Evolutionary conservation across 1,140 invertebrate genomes (phyloP), one percentile per base, ranked within the genome.

Genomic region (Berghia stephanieae): DNA sequence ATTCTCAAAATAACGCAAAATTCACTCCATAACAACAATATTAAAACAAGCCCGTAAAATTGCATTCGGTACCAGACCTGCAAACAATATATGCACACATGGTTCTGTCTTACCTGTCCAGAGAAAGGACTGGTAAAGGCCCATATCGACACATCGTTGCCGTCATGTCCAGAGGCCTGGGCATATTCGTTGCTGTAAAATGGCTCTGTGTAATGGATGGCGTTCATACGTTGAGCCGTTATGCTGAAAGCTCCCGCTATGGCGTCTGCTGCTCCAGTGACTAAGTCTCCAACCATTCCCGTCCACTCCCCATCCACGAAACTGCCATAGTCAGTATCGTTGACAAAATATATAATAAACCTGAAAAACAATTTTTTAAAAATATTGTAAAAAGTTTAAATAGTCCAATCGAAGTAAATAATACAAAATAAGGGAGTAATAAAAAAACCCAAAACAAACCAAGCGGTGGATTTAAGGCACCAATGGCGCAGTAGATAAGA

Each of bases 111-210:
- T 18, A 97, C 90, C 83, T 95, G 94, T 3, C 46, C 69, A 38
- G 94, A 95, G 88, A 98, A 97, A 2, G 96, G 96, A 74, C 95
- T 92, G 38, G 97, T 91, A 87, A 98, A 97, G 38, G 95, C 95
- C 78, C 95, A 90, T 42, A 97, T 88, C 0, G 95, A 94, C 79
- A 96, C 95, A 82, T 95, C 94, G 0, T 93, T 92, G 73, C 93
- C 82, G 34, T 83, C 80, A 42, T 81, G 80, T 4, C 77, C 75
- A 8, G 86, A 79, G 10, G 88, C 79, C 79, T 88, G 83, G 3
- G 83, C 82, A 94, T 94, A 63, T 93, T 93, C 3, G 93, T 95
- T 94, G 78, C 95, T 94, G 49, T 96, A 94, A 87, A 95, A 98
- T 0, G 96, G 95, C 60, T 93, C 93, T 76, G 95, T 96, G 87